phyloP scores from a whole-genome alignment of 2,113 vertebrate species.

The Parotia lawesii region DNA sequence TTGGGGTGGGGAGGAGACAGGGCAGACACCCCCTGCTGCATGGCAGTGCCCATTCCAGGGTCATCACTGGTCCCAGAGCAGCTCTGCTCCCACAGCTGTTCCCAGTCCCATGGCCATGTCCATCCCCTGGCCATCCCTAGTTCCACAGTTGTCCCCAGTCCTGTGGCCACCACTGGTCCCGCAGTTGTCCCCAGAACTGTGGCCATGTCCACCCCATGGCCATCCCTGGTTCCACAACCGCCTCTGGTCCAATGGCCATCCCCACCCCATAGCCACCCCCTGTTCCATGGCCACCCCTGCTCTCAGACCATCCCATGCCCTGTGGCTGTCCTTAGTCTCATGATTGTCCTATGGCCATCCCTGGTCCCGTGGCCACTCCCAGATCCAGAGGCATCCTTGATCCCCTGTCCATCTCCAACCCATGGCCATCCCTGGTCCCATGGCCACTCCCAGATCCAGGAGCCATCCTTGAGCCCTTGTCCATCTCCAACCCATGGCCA shows the following conservation, averaged over 20 bases:
- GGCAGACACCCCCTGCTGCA: not conserved
- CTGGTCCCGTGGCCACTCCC: not conserved
- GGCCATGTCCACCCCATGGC: not conserved
- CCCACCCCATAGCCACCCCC: fast-evolving
- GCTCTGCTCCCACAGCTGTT: fast-evolving
- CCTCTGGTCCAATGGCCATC: too few species aligned
- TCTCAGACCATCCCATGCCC: fast-evolving
- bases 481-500: too few species aligned
- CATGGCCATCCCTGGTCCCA: not conserved
- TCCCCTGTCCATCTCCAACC: not conserved
- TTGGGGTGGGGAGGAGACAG: not conserved
- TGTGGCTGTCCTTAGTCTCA: fast-evolving
- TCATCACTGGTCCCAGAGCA: not conserved
- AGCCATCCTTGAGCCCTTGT: not conserved
- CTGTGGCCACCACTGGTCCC: too few species aligned
- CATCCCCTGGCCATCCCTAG: not conserved
- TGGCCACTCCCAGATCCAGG: not conserved
- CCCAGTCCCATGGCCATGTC: fast-evolving
- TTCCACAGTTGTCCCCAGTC: fast-evolving
- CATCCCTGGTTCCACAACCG: fast-evolving
- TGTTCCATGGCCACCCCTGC: fast-evolving
- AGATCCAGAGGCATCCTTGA: too few species aligned
- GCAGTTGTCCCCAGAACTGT: not conserved
- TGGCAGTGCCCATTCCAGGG: fast-evolving
- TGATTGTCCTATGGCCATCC: fast-evolving